phyloP scores from a whole-genome alignment of 2,797 vertebrate species.

The Coregonus suidteri region DNA sequence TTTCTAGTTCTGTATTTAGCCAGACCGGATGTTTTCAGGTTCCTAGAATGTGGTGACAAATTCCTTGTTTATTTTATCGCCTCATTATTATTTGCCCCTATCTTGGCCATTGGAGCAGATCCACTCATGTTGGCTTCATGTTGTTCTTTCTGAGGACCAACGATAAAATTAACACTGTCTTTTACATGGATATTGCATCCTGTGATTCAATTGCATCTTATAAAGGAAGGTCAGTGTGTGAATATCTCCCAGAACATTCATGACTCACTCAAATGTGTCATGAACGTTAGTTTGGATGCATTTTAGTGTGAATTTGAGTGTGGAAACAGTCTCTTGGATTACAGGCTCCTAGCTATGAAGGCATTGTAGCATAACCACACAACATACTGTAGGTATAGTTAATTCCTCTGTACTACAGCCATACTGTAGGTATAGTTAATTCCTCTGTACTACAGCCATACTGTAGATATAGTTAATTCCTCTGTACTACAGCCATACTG shows the following conservation, averaged over 20 bases:
- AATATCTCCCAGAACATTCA: conserved; percentile 1
- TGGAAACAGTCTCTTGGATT: conserved; percentile 7
- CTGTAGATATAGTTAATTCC: too few species aligned
- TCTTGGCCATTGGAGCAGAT: conserved; percentile 7
- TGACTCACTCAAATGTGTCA: background rate
- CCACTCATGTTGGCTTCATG: background rate
- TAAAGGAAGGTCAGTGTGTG: background rate
- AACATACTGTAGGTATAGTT: background rate
- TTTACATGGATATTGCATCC: background rate
- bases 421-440: too few species aligned
- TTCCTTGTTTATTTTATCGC: background rate
- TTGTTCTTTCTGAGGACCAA: background rate
- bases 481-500: too few species aligned
- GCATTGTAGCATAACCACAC: background rate
- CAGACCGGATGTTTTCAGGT: background rate
- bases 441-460: too few species aligned
- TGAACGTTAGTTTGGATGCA: background rate
- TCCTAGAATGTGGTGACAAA: background rate
- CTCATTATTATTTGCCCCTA: background rate
- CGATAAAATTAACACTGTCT: background rate
- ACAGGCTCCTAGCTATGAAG: background rate
- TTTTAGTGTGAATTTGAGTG: background rate
- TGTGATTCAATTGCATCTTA: background rate
- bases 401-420: too few species aligned
- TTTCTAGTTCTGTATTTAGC: background rate